phyloP scores from a whole-genome alignment of 2,113 vertebrate species.

The Tragelaphus imberbis region DNA sequence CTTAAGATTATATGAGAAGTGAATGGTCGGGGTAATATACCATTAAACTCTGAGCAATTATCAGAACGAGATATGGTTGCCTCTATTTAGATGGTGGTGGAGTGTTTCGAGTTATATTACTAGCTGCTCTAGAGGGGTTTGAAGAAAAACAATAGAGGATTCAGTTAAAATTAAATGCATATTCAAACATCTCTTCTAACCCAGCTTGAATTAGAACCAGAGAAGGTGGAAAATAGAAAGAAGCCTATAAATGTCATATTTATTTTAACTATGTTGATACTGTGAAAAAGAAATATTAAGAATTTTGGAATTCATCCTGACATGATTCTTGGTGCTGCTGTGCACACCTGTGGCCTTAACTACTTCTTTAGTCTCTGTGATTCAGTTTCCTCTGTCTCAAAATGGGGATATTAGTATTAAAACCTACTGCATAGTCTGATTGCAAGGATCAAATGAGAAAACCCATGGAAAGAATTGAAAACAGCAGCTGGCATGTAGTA shows the following conservation, averaged over 20 bases:
- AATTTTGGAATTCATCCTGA: not conserved
- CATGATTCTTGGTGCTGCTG: not conserved
- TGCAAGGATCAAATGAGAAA: not conserved
- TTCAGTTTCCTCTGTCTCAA: not conserved
- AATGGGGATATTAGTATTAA: not conserved
- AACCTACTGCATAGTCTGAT: not conserved
- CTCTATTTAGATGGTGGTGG: not conserved
- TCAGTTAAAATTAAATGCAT: not conserved
- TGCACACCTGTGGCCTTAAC: not conserved
- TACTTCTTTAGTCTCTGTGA: not conserved
- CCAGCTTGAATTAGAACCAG: not conserved
- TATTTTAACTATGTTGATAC: not conserved
- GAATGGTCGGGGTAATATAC: not conserved
- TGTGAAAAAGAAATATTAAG: not conserved
- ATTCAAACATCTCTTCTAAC: not conserved
- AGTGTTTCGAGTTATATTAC: not conserved
- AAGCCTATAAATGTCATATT: not conserved
- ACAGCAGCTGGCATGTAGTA: not conserved
- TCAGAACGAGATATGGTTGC: not conserved
- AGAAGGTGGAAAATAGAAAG: not conserved
- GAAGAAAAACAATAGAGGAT: not conserved
- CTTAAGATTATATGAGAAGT: not conserved
- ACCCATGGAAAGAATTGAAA: not conserved
- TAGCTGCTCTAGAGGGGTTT: not conserved
- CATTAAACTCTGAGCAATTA: not conserved